These are phyloP conservation scores for Dromaius novaehollandiae DNA, from an alignment of 2,113 vertebrate species.

Conservation along the genomic window DNA sequence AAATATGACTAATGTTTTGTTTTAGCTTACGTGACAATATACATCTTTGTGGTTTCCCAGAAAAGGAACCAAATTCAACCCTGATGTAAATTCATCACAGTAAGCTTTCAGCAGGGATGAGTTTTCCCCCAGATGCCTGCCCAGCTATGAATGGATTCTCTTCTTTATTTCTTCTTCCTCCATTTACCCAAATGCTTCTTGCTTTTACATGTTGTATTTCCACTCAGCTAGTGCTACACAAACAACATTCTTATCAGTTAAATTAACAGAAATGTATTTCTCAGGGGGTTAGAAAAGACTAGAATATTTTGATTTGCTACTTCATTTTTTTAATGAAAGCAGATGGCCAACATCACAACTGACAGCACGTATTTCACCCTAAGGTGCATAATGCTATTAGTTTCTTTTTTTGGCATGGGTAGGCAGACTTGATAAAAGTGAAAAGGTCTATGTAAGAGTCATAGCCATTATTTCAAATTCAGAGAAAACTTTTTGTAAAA, in stretches of 20 bases:
- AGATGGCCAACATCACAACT: background rate
- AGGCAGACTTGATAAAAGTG: background rate
- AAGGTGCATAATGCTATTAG: background rate
- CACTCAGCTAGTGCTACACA: background rate
- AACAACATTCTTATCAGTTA: background rate
- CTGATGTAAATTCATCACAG: background rate
- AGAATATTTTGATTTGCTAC: background rate
- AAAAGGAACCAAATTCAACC: background rate
- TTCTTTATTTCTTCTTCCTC: background rate
- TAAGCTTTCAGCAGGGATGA: background rate
- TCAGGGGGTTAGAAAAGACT: background rate
- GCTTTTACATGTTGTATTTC: background rate
- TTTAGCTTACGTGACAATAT: background rate
- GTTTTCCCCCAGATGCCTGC: background rate
- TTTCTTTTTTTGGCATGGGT: background rate
- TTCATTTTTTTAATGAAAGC: background rate
- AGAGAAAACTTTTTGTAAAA: background rate
- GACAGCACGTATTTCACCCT: background rate
- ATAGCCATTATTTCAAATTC: background rate
- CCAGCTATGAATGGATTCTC: background rate
- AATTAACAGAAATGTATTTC: background rate
- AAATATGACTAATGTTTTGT: background rate
- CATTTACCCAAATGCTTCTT: background rate
- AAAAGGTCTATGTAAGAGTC: background rate
- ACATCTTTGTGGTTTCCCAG: background rate